A percentile compares a stretch with the other conserved stretches of the same genome.
phyloP scores from a whole-genome alignment of 2,113 vertebrate species.

The Andinoacara biseriatus region DNA sequence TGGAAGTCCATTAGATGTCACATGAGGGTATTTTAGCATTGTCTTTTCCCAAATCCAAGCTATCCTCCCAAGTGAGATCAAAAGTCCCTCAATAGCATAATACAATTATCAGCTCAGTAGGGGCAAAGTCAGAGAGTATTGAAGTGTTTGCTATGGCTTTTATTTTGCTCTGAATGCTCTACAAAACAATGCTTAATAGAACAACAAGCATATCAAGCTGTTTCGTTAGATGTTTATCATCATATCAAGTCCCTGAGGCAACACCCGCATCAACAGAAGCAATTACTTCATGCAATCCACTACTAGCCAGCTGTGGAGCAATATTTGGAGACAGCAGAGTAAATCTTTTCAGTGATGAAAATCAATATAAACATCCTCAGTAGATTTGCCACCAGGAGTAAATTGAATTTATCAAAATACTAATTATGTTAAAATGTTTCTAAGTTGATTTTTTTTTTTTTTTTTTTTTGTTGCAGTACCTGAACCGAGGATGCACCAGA shows the following conservation, averaged over 20 bases:
- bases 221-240: slow-evolving; percentile 58
- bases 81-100: slow-evolving; percentile 16
- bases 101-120: slow-evolving; percentile 26
- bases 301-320: slow-evolving; percentile 46
- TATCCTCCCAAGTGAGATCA: slow-evolving; percentile 19
- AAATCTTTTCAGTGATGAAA: slow-evolving; percentile 44
- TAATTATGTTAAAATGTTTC: slow-evolving; percentile 30
- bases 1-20: slow-evolving; percentile 67
- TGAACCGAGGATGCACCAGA: slow-evolving; percentile 95
- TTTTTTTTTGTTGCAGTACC: slow-evolving; percentile 82
- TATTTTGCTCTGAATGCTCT: slow-evolving; percentile 27
- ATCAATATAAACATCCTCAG: slow-evolving; percentile 39
- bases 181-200: slow-evolving; percentile 46
- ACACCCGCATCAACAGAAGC: slow-evolving; percentile 63
- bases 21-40: slow-evolving; percentile 3
- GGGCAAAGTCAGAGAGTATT: slow-evolving; percentile 5
- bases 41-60: background rate
- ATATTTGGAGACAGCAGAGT: slow-evolving; percentile 42
- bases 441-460: slow-evolving; percentile 24
- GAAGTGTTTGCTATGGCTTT: slow-evolving; percentile 26
- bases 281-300: slow-evolving; percentile 46
- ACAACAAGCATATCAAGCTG: slow-evolving; percentile 44
- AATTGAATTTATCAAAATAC: slow-evolving; percentile 5
- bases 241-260: slow-evolving; percentile 48
- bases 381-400: background rate